Conservation (phyloP, 2,888 invertebrate genomes). For the Clusia tigrina region DNA sequence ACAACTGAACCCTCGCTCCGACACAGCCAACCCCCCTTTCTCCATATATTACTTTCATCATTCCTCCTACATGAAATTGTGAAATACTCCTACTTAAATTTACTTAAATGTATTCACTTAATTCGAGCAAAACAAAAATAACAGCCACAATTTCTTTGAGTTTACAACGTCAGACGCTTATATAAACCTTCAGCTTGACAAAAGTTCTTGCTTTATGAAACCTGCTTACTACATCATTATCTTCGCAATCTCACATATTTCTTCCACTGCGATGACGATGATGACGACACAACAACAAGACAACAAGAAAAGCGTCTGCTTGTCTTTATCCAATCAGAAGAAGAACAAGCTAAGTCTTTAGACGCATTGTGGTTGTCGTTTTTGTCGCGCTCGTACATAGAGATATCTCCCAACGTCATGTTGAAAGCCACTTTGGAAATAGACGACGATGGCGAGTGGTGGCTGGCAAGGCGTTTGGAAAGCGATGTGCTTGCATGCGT, state of each 20-base stretch:
- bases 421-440: not conserved
- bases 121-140: no score
- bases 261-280: constrained; percentile 10
- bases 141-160: no score
- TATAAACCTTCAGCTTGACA: not conserved
- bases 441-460: no score
- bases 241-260: constrained; percentile 15
- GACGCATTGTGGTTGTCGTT: not conserved
- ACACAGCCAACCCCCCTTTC: no score
- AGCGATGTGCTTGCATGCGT: not conserved
- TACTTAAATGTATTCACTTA: no score
- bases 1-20: no score
- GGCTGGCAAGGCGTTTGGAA: not conserved
- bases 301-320: not conserved
- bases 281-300: not conserved
- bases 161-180: no score
- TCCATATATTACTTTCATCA: no score
- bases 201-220: not conserved
- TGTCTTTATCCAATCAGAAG: not conserved
- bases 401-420: not conserved
- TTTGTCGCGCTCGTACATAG: not conserved
- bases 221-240: constrained; percentile 1
- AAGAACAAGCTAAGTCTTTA: not conserved
- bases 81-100: no score
- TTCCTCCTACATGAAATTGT: no score